Percentiles rank a stretch among this genome's conserved stretches.
Conservation (phyloP, 2,113 vertebrate species). For the Phalacrocorax pelagicus region DNA sequence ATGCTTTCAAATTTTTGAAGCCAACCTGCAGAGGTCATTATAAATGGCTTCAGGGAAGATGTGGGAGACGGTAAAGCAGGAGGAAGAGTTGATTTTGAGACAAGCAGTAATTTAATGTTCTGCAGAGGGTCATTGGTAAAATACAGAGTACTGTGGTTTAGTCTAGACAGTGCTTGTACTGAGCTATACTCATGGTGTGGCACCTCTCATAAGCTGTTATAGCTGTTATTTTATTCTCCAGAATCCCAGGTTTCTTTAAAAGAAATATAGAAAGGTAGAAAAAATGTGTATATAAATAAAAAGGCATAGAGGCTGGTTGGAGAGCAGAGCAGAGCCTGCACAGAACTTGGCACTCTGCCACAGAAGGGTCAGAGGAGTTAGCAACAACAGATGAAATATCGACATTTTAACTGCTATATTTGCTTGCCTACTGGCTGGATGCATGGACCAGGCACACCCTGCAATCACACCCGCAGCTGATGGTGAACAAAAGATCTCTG, state of each 20-base stretch:
- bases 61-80: not conserved
- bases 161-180: not conserved
- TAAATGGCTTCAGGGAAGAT: not conserved
- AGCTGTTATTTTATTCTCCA: not conserved
- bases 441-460: not conserved
- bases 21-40: not conserved
- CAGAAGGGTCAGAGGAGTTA: not conserved
- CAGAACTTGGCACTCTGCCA: not conserved
- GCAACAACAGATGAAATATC: not conserved
- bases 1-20: not conserved
- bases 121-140: not conserved
- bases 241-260: not conserved
- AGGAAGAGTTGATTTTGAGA: not conserved
- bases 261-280: not conserved
- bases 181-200: not conserved
- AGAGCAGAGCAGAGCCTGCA: not conserved
- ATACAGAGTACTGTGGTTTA: not conserved
- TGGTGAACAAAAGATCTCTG: not conserved
- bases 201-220: not conserved
- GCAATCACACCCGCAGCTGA: not conserved
- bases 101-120: not conserved
- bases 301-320: not conserved
- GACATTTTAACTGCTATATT: not conserved
- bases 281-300: not conserved
- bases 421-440: not conserved